Base-by-base conservation (phyloP, 1,140 invertebrate genomes). In the Phymastichus coffea region DNA sequence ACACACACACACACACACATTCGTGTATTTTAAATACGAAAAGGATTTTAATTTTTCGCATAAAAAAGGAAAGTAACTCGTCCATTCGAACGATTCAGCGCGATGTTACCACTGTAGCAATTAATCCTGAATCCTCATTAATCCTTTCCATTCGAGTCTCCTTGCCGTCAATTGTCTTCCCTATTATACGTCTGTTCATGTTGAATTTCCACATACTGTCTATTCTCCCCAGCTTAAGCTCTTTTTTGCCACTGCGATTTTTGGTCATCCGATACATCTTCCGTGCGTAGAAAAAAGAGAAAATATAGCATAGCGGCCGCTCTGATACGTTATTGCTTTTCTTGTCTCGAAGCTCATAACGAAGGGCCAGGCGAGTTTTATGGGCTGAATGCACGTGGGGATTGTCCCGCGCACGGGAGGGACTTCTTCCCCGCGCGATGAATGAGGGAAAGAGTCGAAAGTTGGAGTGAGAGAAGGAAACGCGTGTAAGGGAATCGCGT, bases 341-440 rank as follows among this genome's bases (percentile, higher is more conserved):
- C 57, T 55, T 26, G 49, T 47, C 33, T 26, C 38, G 58, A 43
- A 55, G 57, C 55, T 58, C 60, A 63, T 44, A 44, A 43, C 61
- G 59, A 62, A 75, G 65, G 67, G 66, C 64, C 61, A 61, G 30
- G 15, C n/a, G 30, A 71, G 72, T 76, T 78, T 77, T 76, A 76
- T 77, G 67, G 74, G 54, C 65, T 68, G 25, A n/a, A n/a, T n/a
- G n/a, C n/a, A 64, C 61, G 64, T 46, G 61, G 58, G 58, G 62
- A 67, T 57, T n/a, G 53, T 70, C 66, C 64, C 64, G n/a, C n/a
- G n/a, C n/a, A 63, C 52, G 61, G 64, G 66, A 67, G 53, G 48
- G n/a, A n/a, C n/a, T n/a, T n/a, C n/a, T n/a, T n/a, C n/a, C n/a
- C 28, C 54, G 61, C 56, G 28, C 47, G 60, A 56, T 52, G 61